These are phyloP conservation scores for Orgyia antiqua DNA, from an alignment of 2,888 invertebrate genomes.

Conservation along the genomic window DNA sequence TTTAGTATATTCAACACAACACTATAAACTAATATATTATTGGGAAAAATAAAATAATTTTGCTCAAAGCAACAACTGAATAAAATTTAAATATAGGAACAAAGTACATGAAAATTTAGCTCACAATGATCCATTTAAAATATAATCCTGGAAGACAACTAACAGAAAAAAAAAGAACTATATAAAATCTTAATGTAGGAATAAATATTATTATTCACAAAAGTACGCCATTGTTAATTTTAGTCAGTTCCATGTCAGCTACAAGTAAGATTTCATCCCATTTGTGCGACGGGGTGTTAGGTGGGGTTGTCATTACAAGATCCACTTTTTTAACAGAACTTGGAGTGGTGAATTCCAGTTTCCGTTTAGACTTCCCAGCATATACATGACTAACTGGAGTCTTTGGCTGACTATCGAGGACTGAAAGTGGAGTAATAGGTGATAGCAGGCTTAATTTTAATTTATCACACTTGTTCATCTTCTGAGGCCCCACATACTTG, in stretches of 20 bases:
- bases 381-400: constrained; percentile 49
- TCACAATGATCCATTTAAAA: constrained; percentile 26
- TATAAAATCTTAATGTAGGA: constrained; percentile 40
- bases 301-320: constrained; percentile 58
- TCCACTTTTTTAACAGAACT: constrained; percentile 51
- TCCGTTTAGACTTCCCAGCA: constrained; percentile 64
- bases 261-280: constrained; percentile 78
- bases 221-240: constrained; percentile 68
- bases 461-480: constrained; percentile 55
- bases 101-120: constrained; percentile 37
- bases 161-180: constrained; percentile 38
- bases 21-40: constrained; percentile 16
- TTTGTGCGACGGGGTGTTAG: constrained; percentile 69
- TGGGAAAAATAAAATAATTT: constrained; percentile 30
- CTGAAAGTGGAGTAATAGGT: constrained; percentile 57
- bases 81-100: constrained; percentile 60
- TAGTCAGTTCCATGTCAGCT: constrained; percentile 78
- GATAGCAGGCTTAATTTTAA: constrained; percentile 44
- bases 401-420: constrained; percentile 42
- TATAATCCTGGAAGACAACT: constrained; percentile 58
- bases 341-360: constrained; percentile 66
- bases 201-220: constrained; percentile 42
- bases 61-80: constrained; percentile 52
- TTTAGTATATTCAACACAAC: constrained; percentile 11
- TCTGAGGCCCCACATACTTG: constrained; percentile 79